Percentiles rank a stretch among this genome's conserved stretches.
These are phyloP conservation scores for Epistrophella euchroma DNA, from an alignment of 2,888 invertebrate genomes.

Conservation along the genomic window DNA sequence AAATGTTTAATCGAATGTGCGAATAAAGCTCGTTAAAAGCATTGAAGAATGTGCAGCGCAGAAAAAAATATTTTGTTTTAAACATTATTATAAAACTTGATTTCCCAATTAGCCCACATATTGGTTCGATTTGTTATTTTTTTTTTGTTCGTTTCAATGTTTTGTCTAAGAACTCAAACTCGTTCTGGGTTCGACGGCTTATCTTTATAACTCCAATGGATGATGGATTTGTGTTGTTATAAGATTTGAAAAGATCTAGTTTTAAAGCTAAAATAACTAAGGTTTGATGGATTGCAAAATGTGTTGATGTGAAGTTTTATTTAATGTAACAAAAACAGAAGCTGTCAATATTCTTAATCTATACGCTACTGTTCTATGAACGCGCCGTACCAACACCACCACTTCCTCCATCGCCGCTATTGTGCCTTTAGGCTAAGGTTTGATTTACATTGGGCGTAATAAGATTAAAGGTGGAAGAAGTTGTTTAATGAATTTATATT, in stretches of 20 bases:
- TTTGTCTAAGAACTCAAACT: constrained; percentile 2
- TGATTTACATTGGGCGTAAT: constrained; percentile 8
- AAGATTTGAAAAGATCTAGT: constrained; percentile 16
- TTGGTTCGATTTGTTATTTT: constrained; percentile 7
- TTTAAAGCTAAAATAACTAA: not conserved
- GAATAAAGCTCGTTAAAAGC: constrained; percentile 40
- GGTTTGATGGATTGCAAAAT: constrained; percentile 32
- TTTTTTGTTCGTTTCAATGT: not conserved
- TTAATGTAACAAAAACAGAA: constrained; percentile 17
- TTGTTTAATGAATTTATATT: constrained; percentile 1
- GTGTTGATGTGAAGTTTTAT: constrained; percentile 27
- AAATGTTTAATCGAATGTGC: constrained; percentile 24
- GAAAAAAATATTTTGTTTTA: constrained; percentile 2
- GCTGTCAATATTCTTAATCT: constrained; percentile 24
- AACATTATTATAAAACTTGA: constrained; percentile 42
- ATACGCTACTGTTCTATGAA: constrained; percentile 28
- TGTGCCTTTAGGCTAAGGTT: constrained; percentile 18
- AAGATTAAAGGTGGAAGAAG: not conserved
- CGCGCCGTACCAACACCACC: not conserved
- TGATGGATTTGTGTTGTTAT: constrained; percentile 32
- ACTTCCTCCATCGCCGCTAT: not conserved
- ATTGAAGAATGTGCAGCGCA: constrained; percentile 29
- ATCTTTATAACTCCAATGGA: not conserved
- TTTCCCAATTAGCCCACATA: constrained; percentile 56
- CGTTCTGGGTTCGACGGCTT: constrained; percentile 30